Conservation (phyloP, 2,888 invertebrate genomes). For the Drosophila algonquin region DNA sequence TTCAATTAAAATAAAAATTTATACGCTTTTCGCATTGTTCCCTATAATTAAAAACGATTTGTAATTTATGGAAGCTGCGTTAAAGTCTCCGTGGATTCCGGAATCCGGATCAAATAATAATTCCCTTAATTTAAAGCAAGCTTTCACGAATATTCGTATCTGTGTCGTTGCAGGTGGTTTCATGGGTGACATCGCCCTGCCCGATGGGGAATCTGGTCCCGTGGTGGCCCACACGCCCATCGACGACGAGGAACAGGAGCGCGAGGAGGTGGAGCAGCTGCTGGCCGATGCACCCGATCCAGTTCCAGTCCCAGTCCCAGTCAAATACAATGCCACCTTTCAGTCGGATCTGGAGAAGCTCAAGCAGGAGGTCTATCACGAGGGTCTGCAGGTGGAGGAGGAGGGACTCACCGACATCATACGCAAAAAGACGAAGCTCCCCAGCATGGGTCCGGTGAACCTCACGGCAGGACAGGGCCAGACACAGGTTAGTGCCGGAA, state of each 20-base stretch:
- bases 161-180: constrained; percentile 88
- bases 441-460: constrained; percentile 80
- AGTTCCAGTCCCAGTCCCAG: constrained; percentile 15
- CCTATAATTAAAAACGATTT: constrained; percentile 64
- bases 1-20: constrained; percentile 78
- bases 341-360: constrained; percentile 92
- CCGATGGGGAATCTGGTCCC: constrained; percentile 84
- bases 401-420: constrained; percentile 91
- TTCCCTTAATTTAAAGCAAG: constrained; percentile 35
- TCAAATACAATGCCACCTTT: constrained; percentile 86
- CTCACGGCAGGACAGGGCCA: constrained; percentile 83
- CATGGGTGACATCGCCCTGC: constrained; percentile 93
- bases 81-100: not conserved
- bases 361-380: constrained; percentile 91
- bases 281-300: constrained; percentile 55
- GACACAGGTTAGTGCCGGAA: constrained; percentile 71
- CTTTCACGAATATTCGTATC: constrained; percentile 24
- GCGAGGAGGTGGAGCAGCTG: constrained; percentile 63
- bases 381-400: constrained; percentile 93
- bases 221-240: constrained; percentile 60
- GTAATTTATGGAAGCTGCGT: constrained; percentile 28
- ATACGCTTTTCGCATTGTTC: constrained; percentile 43
- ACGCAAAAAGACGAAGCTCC: constrained; percentile 89
- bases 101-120: constrained; percentile 1
- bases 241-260: constrained; percentile 82